phyloP scores from a whole-genome alignment of 2,888 invertebrate species.

The Pseudococcus jackbeardsleyi region DNA sequence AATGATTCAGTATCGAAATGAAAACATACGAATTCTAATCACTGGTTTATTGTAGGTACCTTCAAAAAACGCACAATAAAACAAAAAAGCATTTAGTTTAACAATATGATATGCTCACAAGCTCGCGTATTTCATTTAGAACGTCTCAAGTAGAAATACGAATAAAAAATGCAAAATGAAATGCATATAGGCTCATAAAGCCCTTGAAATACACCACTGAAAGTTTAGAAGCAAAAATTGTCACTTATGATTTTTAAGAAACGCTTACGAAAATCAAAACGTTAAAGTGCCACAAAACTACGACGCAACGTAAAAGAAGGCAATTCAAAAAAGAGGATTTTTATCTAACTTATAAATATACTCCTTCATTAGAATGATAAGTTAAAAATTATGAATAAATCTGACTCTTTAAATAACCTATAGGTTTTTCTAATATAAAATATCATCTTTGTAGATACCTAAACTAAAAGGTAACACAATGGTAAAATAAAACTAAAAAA shows the following conservation, averaged over 20 bases:
- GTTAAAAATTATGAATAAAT: background rate
- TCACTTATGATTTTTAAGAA: too few relatives aligned
- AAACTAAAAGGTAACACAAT: conserved; percentile 37
- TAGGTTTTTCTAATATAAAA: background rate
- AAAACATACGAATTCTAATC: background rate
- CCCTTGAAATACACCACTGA: background rate
- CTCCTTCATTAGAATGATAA: background rate
- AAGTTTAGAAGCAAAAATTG: too few relatives aligned
- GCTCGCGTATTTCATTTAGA: background rate
- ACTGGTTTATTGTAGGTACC: background rate
- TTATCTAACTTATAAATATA: background rate
- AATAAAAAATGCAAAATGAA: background rate
- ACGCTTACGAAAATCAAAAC: too few relatives aligned
- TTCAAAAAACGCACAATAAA: background rate
- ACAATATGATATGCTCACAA: background rate
- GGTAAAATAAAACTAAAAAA: conserved; percentile 8
- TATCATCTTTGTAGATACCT: conserved; percentile 1
- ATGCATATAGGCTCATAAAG: background rate
- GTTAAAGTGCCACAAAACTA: too few relatives aligned
- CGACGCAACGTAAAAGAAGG: too few relatives aligned
- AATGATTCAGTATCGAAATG: too few relatives aligned
- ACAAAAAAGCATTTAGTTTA: background rate
- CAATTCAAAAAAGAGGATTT: too few relatives aligned
- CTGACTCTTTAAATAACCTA: conserved; percentile 8
- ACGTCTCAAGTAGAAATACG: background rate